Percentiles rank a stretch among this genome's conserved stretches.
These are phyloP conservation scores for Gnathonemus echidnorhynchus DNA, from an alignment of 2,113 vertebrate species.

Conservation along the genomic window DNA sequence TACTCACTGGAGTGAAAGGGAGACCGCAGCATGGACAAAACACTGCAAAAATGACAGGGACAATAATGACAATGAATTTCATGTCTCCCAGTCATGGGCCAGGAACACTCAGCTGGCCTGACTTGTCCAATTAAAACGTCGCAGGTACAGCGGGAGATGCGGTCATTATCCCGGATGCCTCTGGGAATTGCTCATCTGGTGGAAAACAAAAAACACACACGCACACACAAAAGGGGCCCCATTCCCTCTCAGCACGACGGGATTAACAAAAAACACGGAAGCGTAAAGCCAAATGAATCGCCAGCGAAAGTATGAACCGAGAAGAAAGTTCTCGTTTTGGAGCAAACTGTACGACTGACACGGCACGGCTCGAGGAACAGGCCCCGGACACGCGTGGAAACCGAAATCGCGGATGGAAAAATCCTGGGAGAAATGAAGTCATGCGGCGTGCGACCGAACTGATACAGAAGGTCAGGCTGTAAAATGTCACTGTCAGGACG, in stretches of 20 bases:
- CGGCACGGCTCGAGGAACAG: conserved; percentile 35
- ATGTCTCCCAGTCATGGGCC: conserved; percentile 93
- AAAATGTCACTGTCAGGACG: conserved; percentile 66
- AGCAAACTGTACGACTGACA: conserved; percentile 34
- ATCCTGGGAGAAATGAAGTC: conserved; percentile 61
- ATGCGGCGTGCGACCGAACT: conserved; percentile 52
- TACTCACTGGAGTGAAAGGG: conserved; percentile 93
- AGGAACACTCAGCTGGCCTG: conserved; percentile 92
- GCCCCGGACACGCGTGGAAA: conserved; percentile 39
- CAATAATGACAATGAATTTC: conserved; percentile 99
- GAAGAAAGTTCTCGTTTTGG: conserved; percentile 26
- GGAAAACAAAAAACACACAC: conserved; percentile 27
- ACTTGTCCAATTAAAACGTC: conserved; percentile 96
- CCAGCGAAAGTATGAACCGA: background rate
- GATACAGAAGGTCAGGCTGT: conserved; percentile 57
- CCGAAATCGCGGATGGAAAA: conserved; percentile 54
- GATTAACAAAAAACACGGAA: conserved; percentile 12
- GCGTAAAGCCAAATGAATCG: background rate
- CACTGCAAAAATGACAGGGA: conserved; percentile 96
- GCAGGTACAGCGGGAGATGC: conserved; percentile 82
- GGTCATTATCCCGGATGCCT: conserved; percentile 66
- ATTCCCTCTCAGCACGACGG: conserved; percentile 24
- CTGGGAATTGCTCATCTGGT: conserved; percentile 61
- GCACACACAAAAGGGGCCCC: conserved; percentile 23
- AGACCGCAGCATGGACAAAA: conserved; percentile 85